Evolutionary conservation across 2,888 invertebrate genomes (phyloP), one percentile per base, ranked within the genome.

Genomic region (Pyrocoelia pectoralis): DNA sequence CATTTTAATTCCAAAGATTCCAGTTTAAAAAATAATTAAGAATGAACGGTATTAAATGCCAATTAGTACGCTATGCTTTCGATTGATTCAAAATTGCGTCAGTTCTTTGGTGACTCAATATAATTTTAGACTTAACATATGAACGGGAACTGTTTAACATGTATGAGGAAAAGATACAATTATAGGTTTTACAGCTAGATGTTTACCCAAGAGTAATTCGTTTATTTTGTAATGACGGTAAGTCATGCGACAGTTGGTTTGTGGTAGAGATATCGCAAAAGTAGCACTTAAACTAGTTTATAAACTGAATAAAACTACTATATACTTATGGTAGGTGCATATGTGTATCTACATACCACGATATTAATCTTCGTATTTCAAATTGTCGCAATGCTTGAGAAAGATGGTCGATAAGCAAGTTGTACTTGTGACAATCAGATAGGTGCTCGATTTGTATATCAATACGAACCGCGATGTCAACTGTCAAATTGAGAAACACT

Each of bases 321-420:
- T n/a, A n/a, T n/a, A n/a, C n/a, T n/a, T n/a, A n/a, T n/a, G n/a
- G 38, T 18, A 61, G 18, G n/a, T 29, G 29, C 19, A 14, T 49
- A 54, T 48, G 60, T 40, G 60, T 46, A 48, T 60, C 58, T 57
- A 52, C 58, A 40, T 43, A 58, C 41, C 57, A 60, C 15, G 56
- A 46, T 59, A 54, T 54, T 46, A 56, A 65, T 60, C 63, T 56
- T 53, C 38, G 56, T 52, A 64, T 69, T 69, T 69, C 61, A 69
- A 69, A 69, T 69, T 67, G 66, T 69, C 66, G 66, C 66, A 69
- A 59, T 69, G 64, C 60, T 66, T 65, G 60, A 64, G 58, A 53
- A 48, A 68, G 59, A 65, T 62, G 65, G 17, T 51, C 43, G 68
- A 62, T 67, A 65, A 61, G 54, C 28, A 5, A 54, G 43, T 56